Base-by-base conservation (phyloP, 1,140 invertebrate species). In the Meloidogyne chitwoodi region DNA sequence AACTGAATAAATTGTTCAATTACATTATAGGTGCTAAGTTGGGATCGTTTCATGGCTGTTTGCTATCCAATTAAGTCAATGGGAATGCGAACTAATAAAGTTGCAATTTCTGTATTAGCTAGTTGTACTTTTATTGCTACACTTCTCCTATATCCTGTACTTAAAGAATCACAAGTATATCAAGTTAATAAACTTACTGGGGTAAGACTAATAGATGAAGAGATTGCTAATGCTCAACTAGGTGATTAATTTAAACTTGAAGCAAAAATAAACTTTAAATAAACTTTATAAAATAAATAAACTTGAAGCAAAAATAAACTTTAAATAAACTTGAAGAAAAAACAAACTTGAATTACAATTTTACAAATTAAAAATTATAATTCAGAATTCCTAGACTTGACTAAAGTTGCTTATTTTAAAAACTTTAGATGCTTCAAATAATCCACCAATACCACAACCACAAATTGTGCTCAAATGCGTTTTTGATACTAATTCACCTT, bases 101-200 rank as follows among this genome's bases (percentile, higher is more conserved):
- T 86, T 8, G 84, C 84, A 14, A 73, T 86, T 24, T 74, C 68
- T 12, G 85, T 86, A 3, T 70, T 86, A 1, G 26, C 87, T 12
- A 56, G 68, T 38, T 85, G 80, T 61, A 76, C 80, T 3, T 1
- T 79, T 19, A 56, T 87, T 14, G 85, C 84, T 31, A 86, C 77
- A 34, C 66, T 87, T n/a, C 77, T 86, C 0, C 76, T 86, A 1
- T 75, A 84, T 16, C 84, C 84, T 8, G 85, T 86, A 0, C 61
- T 85, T 6, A 75, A 73, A 29, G 81, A 85, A 48, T 83, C 85
- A 16, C 82, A 82, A 26, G 84, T 85, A 14, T 48, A 77, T 6
- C 77, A 83, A 70, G 80, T 85, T 22, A 82, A 85, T 62, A 80
- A 77, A 73, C 69, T 81, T 22, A 74, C 68, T 1, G 85, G 83